Evolutionary conservation across 2,888 invertebrate species (phyloP).

Genomic region (Tachina fera): DNA sequence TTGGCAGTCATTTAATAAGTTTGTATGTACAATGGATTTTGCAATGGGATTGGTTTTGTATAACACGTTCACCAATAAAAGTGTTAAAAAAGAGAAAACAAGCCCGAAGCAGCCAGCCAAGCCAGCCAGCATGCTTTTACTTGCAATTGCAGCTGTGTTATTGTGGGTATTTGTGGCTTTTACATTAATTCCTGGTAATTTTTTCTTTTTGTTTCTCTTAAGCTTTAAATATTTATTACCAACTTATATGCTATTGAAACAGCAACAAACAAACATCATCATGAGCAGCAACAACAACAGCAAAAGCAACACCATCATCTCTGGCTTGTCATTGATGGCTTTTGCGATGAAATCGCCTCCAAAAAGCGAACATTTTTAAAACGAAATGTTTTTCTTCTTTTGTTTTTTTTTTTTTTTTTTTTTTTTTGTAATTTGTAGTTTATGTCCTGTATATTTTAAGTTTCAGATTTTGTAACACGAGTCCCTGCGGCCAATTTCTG

Average conservation of each 20-base stretch:
- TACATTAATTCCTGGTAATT: slow-evolving; percentile 58
- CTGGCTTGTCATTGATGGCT: slow-evolving; percentile 24
- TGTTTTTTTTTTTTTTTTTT: slow-evolving; percentile 7
- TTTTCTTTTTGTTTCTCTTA: neutral
- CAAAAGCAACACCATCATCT: slow-evolving; percentile 21
- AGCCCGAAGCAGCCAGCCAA: slow-evolving; percentile 74
- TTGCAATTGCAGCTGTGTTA: slow-evolving; percentile 57
- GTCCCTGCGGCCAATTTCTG: slow-evolving; percentile 50
- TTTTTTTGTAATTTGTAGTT: slow-evolving; percentile 19
- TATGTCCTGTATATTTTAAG: slow-evolving; percentile 33
- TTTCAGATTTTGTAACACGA: slow-evolving; percentile 56
- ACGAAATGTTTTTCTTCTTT: slow-evolving; percentile 8
- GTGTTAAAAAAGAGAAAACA: slow-evolving; percentile 43
- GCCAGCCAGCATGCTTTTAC: slow-evolving; percentile 70
- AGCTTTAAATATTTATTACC: slow-evolving; percentile 56
- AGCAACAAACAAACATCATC: slow-evolving; percentile 40
- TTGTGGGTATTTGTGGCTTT: slow-evolving; percentile 54
- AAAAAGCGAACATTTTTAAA: slow-evolving; percentile 11
- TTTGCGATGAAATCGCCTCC: slow-evolving; percentile 9
- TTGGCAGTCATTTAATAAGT: slow-evolving; percentile 31
- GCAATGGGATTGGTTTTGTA: slow-evolving; percentile 45
- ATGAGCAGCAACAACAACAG: slow-evolving; percentile 9
- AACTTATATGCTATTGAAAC: slow-evolving; percentile 52
- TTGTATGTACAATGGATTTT: slow-evolving; percentile 28
- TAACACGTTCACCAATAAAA: slow-evolving; percentile 45